Base-by-base conservation (phyloP, 2,113 vertebrate species). In the pig (Sus scrofa) region DNA sequence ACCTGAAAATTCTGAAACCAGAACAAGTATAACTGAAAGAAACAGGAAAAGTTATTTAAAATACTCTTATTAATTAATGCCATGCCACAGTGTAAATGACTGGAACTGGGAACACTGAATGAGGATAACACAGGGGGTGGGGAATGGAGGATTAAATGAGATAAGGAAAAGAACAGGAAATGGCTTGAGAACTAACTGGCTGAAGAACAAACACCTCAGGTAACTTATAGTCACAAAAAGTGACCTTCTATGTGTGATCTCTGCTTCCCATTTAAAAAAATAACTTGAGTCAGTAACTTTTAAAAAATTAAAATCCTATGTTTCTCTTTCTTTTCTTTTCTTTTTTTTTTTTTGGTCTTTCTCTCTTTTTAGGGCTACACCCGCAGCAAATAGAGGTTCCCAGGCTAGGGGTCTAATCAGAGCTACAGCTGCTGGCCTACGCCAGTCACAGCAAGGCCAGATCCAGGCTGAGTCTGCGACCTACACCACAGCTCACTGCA, bases 1-100 rank as follows among this genome's bases (percentile, higher is more conserved):
- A 74, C 34, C 75, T 96, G 54, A 14, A 96, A 92, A 92, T 77
- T 96, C 71, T 94, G 39, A 74, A 75, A 86, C n/a, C 32, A 77
- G 83, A 89, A 26, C 84, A 78, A 86, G 68, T 44, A 52, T 58
- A 90, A 89, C 0, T 30, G 22, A 68, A 1, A 84, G 39, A 88
- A 86, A n/a, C 18, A 62, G 26, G 4, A 44, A 75, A 73, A 74
- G 32, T 44, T 44, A 16, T 62, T 89, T 89, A 62, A 88, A 65
- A 85, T 27, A 60, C 22, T 86, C n/a, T 73, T 89, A 10, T 63
- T 94, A 87, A 74, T 34, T 78, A 94, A 75, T 60, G 37, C 10
- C 19, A 24, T 70, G 10, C 20, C 63, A 73, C 2, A 60, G 13
- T 60, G 65, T 37, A 73, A 89, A 89, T 89, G 37, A 78, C 4